Percentiles rank a stretch among this genome's conserved stretches.
Conservation (phyloP, 2,888 invertebrate genomes). For the Dysmachus trigonus region DNA sequence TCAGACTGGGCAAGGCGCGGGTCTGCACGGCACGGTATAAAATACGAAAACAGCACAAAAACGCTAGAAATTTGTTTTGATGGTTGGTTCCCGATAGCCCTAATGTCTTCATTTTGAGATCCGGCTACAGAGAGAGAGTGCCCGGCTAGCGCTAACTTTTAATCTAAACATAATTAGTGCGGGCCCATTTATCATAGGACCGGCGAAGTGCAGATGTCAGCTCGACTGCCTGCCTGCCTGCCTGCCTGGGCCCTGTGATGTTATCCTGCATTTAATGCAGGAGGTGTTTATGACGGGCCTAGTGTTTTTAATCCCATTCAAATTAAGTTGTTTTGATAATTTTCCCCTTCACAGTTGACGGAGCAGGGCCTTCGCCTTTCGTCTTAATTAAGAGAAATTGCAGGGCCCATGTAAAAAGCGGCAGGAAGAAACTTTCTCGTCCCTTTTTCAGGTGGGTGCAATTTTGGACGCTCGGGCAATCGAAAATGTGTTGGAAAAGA, state of each 20-base stretch:
- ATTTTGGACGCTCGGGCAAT: background rate
- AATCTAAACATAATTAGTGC: slow-evolving; percentile 49
- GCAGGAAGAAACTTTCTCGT: background rate
- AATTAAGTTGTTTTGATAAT: slow-evolving; percentile 69
- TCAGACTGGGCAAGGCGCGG: background rate
- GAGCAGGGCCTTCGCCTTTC: background rate
- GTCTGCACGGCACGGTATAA: background rate
- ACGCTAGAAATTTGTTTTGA: slow-evolving; percentile 46
- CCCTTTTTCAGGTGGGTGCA: background rate
- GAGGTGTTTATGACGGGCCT: slow-evolving; percentile 67
- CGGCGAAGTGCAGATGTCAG: slow-evolving; percentile 45
- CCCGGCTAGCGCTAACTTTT: slow-evolving; percentile 39
- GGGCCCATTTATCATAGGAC: slow-evolving; percentile 45
- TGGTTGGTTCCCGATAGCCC: slow-evolving; percentile 18
- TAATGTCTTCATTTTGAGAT: slow-evolving; percentile 29
- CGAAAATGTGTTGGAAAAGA: background rate
- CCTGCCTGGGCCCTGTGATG: background rate
- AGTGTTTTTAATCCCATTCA: slow-evolving; percentile 71
- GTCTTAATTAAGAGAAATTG: slow-evolving; percentile 25
- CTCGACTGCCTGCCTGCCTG: no score
- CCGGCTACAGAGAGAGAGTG: background rate
- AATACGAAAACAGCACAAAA: slow-evolving; percentile 24
- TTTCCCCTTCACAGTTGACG: slow-evolving; percentile 18
- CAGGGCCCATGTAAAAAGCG: background rate
- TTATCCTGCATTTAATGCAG: background rate